Percentiles rank a stretch among this genome's conserved stretches.
Evolutionary conservation across 2,797 vertebrate genomes (phyloP).

Genomic region (Lerista edwardsae): DNA sequence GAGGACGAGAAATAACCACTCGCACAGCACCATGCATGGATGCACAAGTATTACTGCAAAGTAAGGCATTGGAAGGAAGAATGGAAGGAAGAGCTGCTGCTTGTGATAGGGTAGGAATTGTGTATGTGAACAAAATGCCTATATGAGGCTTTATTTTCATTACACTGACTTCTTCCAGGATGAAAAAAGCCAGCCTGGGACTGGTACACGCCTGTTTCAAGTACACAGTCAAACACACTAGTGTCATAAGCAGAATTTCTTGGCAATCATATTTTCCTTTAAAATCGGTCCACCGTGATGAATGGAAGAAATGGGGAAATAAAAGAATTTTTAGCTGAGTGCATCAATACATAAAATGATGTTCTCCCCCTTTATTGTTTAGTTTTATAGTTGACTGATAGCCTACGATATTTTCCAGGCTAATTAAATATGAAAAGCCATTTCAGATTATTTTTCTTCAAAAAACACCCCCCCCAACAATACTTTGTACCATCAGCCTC

Average conservation of each 20-base stretch:
- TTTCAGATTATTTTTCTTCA: constrained; percentile 10
- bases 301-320: background rate
- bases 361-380: background rate
- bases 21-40: background rate
- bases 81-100: constrained; percentile 1
- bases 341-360: background rate
- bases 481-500: background rate
- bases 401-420: background rate
- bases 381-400: background rate
- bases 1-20: background rate
- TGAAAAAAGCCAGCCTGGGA: background rate
- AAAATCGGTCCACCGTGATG: background rate
- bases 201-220: background rate
- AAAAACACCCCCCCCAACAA: fast-evolving
- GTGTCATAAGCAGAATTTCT: background rate
- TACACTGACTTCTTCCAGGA: background rate
- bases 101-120: background rate
- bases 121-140: background rate
- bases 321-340: background rate
- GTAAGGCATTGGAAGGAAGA: constrained; percentile 11
- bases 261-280: background rate
- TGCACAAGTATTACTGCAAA: background rate
- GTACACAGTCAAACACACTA: background rate
- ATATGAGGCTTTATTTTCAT: background rate
- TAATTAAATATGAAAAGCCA: background rate